phyloP scores from a whole-genome alignment of 2,888 invertebrate genomes.

The Terebella lapidaria region DNA sequence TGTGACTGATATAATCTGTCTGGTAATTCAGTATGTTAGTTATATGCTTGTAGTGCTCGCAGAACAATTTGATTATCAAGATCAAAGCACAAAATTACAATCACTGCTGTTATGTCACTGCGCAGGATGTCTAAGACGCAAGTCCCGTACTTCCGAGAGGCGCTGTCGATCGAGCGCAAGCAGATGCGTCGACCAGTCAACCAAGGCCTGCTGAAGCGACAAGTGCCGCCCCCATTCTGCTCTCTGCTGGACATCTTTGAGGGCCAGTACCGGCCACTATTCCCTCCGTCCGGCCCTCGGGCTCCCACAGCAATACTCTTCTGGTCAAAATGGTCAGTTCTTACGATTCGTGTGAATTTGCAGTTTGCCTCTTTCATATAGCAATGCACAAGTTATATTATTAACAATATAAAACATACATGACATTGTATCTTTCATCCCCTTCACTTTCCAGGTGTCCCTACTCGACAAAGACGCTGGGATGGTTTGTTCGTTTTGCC shows the following conservation, averaged over 20 bases:
- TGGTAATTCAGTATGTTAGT: too few relatives aligned
- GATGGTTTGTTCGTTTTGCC: conserved; percentile 43
- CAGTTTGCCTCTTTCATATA: too few relatives aligned
- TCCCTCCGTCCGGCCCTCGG: conserved; percentile 36
- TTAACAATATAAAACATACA: not conserved
- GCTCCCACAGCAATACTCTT: conserved; percentile 46
- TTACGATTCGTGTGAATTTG: too few relatives aligned
- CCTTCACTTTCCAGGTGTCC: conserved; percentile 12
- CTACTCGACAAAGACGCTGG: conserved; percentile 40
- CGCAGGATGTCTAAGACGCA: conserved; percentile 6
- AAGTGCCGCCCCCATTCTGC: conserved; percentile 44
- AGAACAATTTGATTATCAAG: too few relatives aligned
- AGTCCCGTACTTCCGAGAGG: conserved; percentile 16
- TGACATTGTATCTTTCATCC: not conserved
- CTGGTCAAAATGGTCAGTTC: conserved; percentile 48
- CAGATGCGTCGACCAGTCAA: conserved; percentile 17
- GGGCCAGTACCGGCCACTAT: conserved; percentile 45
- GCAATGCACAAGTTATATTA: too few relatives aligned
- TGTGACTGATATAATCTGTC: too few relatives aligned
- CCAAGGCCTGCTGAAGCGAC: conserved; percentile 45
- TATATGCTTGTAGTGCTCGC: too few relatives aligned
- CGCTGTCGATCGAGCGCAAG: conserved; percentile 21
- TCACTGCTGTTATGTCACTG: too few relatives aligned
- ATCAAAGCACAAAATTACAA: too few relatives aligned
- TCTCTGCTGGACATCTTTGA: conserved; percentile 45